phyloP scores from a whole-genome alignment of 2,797 vertebrate genomes.

The Urocyon cinereoargenteus region DNA sequence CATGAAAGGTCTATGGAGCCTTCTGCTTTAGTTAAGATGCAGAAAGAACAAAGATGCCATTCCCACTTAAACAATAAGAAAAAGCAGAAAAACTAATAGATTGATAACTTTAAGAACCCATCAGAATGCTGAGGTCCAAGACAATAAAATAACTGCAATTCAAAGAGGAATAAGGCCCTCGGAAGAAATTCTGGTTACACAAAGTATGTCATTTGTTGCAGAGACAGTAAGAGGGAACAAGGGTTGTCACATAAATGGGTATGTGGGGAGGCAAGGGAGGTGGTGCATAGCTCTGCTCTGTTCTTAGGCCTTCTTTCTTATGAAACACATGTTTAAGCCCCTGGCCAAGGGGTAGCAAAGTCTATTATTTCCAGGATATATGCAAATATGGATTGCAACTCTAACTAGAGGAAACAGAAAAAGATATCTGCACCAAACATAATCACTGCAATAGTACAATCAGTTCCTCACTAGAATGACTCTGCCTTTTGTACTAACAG shows the following conservation, averaged over 20 bases:
- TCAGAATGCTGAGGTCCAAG: not conserved
- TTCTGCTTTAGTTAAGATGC: not conserved
- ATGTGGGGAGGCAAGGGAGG: not conserved
- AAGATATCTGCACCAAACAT: not conserved
- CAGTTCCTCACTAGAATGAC: not conserved
- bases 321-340: not conserved
- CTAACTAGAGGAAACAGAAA: not conserved
- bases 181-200: not conserved
- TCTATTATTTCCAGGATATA: not conserved
- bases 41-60: not conserved
- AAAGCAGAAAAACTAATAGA: not conserved
- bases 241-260: not conserved
- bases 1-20: not conserved
- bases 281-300: not conserved
- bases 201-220: not conserved
- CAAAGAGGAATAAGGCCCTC: not conserved
- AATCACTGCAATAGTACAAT: not conserved
- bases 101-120: not conserved
- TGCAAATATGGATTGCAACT: not conserved
- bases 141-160: not conserved
- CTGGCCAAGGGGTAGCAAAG: not conserved
- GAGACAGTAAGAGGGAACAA: not conserved
- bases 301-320: not conserved
- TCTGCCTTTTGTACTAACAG: not conserved
- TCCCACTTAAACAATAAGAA: not conserved